Conservation (phyloP, 2,113 vertebrate species). For the Clarias macrocephalus region DNA sequence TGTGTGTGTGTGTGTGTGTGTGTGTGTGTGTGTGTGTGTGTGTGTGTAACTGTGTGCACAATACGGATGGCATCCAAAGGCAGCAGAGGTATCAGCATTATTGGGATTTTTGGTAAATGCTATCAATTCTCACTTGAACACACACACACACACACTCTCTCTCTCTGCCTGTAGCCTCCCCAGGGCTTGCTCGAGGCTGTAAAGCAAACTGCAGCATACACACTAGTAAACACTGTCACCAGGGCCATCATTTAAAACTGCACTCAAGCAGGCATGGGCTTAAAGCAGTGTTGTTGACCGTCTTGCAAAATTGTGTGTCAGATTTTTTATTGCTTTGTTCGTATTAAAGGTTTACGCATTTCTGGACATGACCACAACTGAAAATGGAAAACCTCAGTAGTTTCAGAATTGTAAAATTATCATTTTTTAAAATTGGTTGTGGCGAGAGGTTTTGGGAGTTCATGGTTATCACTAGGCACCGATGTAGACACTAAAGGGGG, state of each 20-base stretch:
- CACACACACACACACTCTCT: neutral
- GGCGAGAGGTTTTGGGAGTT: neutral
- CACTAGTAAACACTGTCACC: slow-evolving; percentile 29
- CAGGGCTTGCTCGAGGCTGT: slow-evolving; percentile 44
- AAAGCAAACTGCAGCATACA: slow-evolving; percentile 55
- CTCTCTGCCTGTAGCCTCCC: slow-evolving; percentile 42
- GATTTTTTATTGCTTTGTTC: neutral
- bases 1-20: slow-evolving; percentile 12
- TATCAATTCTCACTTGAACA: slow-evolving; percentile 28
- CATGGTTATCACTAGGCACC: neutral
- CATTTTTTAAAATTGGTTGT: too few species aligned
- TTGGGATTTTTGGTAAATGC: slow-evolving; percentile 41
- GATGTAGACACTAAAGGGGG: neutral
- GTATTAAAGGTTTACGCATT: neutral
- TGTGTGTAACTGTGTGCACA: neutral
- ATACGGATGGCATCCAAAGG: slow-evolving; percentile 48
- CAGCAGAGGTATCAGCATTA: slow-evolving; percentile 47
- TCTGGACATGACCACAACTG: neutral
- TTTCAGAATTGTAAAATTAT: too few species aligned
- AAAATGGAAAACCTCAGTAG: neutral
- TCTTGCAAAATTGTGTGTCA: neutral
- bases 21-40: slow-evolving; percentile 12
- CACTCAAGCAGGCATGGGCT: neutral
- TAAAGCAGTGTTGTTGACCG: neutral
- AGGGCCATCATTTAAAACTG: slow-evolving; percentile 19